phyloP scores from a whole-genome alignment of 2,113 vertebrate species.

The Suricata suricatta region DNA sequence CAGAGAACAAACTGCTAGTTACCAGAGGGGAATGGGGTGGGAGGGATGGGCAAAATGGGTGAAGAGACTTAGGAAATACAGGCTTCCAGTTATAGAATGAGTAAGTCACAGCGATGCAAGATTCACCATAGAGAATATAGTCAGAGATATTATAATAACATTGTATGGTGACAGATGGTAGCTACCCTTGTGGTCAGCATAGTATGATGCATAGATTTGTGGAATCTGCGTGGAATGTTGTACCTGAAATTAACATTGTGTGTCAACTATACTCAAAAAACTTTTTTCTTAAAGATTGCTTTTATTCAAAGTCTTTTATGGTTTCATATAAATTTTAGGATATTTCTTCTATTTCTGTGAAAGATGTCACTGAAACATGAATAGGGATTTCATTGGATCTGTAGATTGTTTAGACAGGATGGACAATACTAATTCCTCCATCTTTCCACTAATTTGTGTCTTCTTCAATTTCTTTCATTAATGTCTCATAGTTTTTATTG shows the following conservation, averaged over 20 bases:
- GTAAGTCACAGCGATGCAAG: neutral
- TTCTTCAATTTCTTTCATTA: neutral
- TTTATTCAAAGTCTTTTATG: neutral
- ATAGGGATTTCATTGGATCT: neutral
- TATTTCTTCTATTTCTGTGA: neutral
- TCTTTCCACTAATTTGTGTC: neutral
- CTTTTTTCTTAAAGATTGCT: neutral
- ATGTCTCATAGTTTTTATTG: neutral
- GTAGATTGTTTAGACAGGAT: neutral
- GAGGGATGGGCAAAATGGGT: neutral
- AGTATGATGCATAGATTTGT: neutral
- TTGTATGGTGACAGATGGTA: neutral
- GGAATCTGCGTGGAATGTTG: neutral
- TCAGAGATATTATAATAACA: neutral
- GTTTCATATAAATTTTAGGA: neutral
- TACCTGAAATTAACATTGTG: neutral
- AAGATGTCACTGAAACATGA: neutral
- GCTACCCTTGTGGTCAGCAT: neutral
- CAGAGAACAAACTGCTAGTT: neutral
- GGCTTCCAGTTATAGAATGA: neutral
- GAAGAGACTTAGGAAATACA: neutral
- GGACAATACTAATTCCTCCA: neutral
- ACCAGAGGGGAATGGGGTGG: neutral
- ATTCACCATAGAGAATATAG: neutral
- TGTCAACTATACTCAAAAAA: neutral